A percentile compares a stretch with the other conserved stretches of the same genome.
These are phyloP conservation scores for Tetragonisca angustula DNA, from an alignment of 2,888 invertebrate species.

Conservation along the genomic window DNA sequence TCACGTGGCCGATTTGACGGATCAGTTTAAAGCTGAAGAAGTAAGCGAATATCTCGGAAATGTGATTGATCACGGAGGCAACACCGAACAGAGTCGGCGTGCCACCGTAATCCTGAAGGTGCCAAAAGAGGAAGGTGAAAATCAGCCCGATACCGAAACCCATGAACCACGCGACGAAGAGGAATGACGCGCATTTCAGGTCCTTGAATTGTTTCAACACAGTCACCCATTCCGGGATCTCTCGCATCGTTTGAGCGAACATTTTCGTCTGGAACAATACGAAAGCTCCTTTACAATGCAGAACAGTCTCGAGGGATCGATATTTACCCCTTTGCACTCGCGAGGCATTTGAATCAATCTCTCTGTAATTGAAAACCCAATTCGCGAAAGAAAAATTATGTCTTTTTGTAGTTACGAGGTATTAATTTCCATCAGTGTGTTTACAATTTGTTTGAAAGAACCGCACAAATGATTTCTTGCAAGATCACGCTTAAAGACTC, in stretches of 20 bases:
- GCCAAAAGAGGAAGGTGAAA: slow-evolving; percentile 99
- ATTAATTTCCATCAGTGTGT: not conserved
- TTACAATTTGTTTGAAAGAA: not conserved
- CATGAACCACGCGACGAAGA: slow-evolving; percentile 99
- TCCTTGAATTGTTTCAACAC: slow-evolving; percentile 95
- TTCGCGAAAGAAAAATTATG: not conserved
- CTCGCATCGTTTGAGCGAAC: slow-evolving; percentile 95
- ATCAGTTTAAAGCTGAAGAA: slow-evolving; percentile 99
- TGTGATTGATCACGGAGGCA: slow-evolving; percentile 99
- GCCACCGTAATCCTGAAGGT: slow-evolving; percentile 97
- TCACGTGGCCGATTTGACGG: slow-evolving; percentile 96
- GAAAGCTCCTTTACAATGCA: not conserved
- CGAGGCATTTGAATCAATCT: not conserved
- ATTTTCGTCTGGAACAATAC: slow-evolving; percentile 89
- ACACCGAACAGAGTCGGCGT: slow-evolving; percentile 98
- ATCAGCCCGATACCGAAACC: slow-evolving; percentile 99
- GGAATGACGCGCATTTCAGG: slow-evolving; percentile 95
- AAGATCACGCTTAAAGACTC: not conserved
- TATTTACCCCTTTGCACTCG: not conserved
- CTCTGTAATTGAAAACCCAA: not conserved
- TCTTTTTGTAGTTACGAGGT: too few species aligned
- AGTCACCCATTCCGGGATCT: slow-evolving; percentile 97
- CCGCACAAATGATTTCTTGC: not conserved
- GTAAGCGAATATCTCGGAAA: slow-evolving; percentile 99
- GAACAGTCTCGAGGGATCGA: not conserved